A percentile compares a stretch with the other conserved stretches of the same genome.
Evolutionary conservation across 2,797 vertebrate species (phyloP).

Genomic region (Melanotaenia pygmaea): DNA sequence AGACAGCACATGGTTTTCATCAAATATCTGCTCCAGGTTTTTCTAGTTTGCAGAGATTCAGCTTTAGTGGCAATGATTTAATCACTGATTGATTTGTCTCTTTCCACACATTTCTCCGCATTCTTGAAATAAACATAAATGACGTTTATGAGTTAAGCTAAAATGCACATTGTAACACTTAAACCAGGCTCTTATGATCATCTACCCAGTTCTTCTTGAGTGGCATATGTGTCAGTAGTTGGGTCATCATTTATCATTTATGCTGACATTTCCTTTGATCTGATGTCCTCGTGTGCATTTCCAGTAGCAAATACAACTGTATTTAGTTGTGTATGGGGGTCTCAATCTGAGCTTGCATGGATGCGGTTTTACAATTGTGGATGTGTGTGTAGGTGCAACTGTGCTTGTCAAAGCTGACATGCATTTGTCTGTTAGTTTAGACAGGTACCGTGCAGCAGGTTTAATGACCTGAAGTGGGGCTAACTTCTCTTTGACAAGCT

Average conservation of each 20-base stretch:
- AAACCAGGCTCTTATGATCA: background rate
- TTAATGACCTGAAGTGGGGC: slow-evolving; percentile 59
- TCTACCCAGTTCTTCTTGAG: slow-evolving; percentile 4
- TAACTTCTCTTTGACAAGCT: slow-evolving; percentile 51
- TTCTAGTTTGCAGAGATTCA: background rate
- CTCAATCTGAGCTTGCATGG: slow-evolving; percentile 4
- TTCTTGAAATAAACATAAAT: background rate
- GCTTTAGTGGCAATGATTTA: background rate
- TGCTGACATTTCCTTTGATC: slow-evolving; percentile 73
- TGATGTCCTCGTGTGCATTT: slow-evolving; percentile 29
- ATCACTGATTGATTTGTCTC: no score
- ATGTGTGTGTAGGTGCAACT: background rate
- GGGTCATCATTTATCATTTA: slow-evolving; percentile 74
- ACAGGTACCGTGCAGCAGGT: slow-evolving; percentile 54
- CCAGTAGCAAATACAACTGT: slow-evolving; percentile 2
- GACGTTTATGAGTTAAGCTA: background rate
- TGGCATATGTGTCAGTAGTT: slow-evolving; percentile 43
- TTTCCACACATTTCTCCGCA: background rate
- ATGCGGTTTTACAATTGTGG: background rate
- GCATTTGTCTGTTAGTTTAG: slow-evolving; percentile 17
- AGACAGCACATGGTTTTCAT: background rate
- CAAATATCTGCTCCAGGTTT: background rate
- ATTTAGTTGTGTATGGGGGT: slow-evolving; percentile 14
- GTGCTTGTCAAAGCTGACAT: background rate
- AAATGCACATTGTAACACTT: background rate